Conservation (phyloP, 2,113 vertebrate genomes). For the Uria aalge region DNA sequence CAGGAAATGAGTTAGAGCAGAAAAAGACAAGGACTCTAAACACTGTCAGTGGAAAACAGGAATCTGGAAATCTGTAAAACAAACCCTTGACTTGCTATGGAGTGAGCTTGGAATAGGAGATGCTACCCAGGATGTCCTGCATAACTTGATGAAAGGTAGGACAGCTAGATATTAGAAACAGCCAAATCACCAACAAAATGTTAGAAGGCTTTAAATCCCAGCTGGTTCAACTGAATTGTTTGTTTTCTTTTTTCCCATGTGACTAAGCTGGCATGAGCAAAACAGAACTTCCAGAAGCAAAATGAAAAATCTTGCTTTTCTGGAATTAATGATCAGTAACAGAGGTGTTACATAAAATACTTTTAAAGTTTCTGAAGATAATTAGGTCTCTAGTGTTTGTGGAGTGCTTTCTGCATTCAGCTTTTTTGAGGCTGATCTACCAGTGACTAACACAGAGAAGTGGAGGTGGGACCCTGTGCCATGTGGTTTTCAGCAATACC, state of each 20-base stretch:
- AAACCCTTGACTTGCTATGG: background rate
- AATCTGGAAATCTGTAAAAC: background rate
- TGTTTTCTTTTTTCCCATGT: background rate
- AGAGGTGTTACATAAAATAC: background rate
- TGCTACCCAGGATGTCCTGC: background rate
- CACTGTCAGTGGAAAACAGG: background rate
- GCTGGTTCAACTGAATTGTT: background rate
- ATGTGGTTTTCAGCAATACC: background rate
- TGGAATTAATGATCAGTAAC: background rate
- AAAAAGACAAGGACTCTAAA: background rate
- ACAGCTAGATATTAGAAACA: background rate
- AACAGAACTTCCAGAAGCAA: background rate
- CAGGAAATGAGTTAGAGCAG: background rate
- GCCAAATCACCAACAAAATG: background rate
- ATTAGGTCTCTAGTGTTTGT: background rate
- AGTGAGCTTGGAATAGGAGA: background rate
- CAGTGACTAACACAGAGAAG: background rate
- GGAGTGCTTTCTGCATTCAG: background rate
- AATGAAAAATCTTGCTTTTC: background rate
- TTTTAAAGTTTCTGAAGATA: background rate
- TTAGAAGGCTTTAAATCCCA: background rate
- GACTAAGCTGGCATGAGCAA: background rate
- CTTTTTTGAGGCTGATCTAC: background rate
- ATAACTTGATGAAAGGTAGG: background rate
- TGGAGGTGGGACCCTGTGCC: background rate